A percentile compares a stretch with the other conserved stretches of the same genome.
Conservation (phyloP, 1,140 invertebrate genomes). For the Zaprionus ornatus region DNA sequence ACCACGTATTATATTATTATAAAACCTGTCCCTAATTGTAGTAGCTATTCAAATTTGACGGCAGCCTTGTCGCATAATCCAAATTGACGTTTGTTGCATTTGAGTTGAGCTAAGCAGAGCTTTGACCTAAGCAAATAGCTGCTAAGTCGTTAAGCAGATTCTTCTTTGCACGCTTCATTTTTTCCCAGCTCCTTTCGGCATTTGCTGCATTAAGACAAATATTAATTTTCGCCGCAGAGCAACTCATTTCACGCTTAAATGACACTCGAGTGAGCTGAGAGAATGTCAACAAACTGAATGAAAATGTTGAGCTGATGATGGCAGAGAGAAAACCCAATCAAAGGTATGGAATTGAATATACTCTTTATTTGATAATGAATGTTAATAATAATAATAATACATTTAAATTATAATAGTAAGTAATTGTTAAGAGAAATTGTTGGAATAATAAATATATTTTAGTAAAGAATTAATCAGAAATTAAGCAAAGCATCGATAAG, state of each 20-base stretch:
- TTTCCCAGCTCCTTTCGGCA: slow-evolving; percentile 6
- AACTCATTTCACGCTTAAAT: slow-evolving; percentile 78
- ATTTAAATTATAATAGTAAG: too few species aligned
- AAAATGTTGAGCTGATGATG: slow-evolving; percentile 19
- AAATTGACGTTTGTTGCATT: slow-evolving; percentile 23
- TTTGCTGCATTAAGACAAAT: slow-evolving; percentile 38
- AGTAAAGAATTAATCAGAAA: too few species aligned
- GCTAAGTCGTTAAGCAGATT: slow-evolving; percentile 25
- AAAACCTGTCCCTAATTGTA: not conserved
- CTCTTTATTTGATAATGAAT: not conserved
- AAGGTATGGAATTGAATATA: not conserved
- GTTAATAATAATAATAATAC: too few species aligned
- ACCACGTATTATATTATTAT: not conserved
- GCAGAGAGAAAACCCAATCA: not conserved
- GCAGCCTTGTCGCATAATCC: not conserved
- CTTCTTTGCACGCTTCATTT: slow-evolving; percentile 18
- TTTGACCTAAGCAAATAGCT: slow-evolving; percentile 56
- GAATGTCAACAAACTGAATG: slow-evolving; percentile 41
- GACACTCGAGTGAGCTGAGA: slow-evolving; percentile 36
- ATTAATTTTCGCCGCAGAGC: slow-evolving; percentile 59
- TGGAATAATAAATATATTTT: too few species aligned
- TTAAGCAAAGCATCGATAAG: too few species aligned
- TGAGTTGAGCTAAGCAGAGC: slow-evolving; percentile 3
- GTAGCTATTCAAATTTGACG: too few species aligned
- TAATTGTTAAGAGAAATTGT: too few species aligned